Base-by-base conservation (phyloP, 2,888 invertebrate genomes). In the Melinopterus prodromus region DNA sequence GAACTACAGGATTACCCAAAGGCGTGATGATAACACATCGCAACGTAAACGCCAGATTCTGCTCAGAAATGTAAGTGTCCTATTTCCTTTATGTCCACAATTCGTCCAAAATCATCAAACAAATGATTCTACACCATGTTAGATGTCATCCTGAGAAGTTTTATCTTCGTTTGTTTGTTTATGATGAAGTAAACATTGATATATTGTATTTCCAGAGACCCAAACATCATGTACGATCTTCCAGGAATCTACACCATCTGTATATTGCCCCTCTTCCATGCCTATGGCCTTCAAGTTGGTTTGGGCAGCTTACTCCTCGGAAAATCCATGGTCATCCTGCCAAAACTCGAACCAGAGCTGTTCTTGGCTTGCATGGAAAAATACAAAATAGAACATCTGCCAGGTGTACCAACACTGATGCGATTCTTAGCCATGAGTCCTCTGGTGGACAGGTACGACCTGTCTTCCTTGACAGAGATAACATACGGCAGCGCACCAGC, bases 1-100 rank as follows among this genome's bases (percentile, higher is more conserved):
- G 94, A 74, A 95, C 95, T 0, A 92, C 92, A 12, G 94, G 94
- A 0, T 88, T 93, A 84, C 93, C 94, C 0, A 94, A 94, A 88
- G 93, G 93, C 69, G 93, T 94, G 0, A 90, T 91, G 88, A 86
- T 94, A 76, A 92, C 93, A 5, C 92, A 94, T 86, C 87, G 90
- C 78, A 94, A 93, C 79, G 69, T 86, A 6, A 78, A 79, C 15
- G 78, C 77, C 16, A 70, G 76, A 35, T 38, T 80, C 14, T 69
- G 72, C n/a, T 26, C 72, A 14, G 15, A 74, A 77, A 37, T 69
- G 79, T 79, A 79, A 77, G 72, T 77, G 12, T 6, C n/a, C 16
- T 72, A 16, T 53, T 53, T n/a, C 36, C 4, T n/a, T 6, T 37
- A 14, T 15, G 15, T n/a, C n/a, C n/a, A n/a, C n/a, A n/a, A n/a